phyloP scores from a whole-genome alignment of 2,113 vertebrate genomes.

The Etheostoma cragini region DNA sequence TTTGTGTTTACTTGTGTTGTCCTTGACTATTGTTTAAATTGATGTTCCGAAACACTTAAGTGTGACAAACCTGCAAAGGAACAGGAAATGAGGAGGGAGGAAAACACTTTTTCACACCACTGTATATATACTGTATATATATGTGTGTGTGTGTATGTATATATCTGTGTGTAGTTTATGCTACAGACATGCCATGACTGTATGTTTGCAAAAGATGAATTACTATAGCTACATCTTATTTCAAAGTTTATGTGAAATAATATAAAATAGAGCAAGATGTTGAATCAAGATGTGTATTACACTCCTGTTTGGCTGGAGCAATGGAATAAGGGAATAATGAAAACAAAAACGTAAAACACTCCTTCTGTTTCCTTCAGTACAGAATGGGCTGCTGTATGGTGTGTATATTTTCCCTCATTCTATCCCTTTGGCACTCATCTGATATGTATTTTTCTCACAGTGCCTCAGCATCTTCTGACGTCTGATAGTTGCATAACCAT shows the following conservation, averaged over 20 bases:
- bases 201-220: slow-evolving; percentile 2
- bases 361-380: background rate
- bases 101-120: no score
- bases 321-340: background rate
- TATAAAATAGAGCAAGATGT: background rate
- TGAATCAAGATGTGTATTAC: background rate
- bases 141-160: no score
- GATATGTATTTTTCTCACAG: slow-evolving; percentile 31
- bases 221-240: background rate
- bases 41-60: no score
- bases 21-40: no score
- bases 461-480: slow-evolving; percentile 52
- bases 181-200: background rate
- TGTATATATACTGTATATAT: no score
- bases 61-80: no score
- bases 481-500: slow-evolving; percentile 49
- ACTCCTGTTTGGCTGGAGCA: background rate
- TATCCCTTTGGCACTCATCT: slow-evolving; percentile 19
- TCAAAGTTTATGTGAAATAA: slow-evolving; percentile 2
- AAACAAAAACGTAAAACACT: background rate
- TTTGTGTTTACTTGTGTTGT: no score
- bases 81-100: no score
- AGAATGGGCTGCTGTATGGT: slow-evolving; percentile 66
- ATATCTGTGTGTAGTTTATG: no score
- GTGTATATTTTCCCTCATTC: slow-evolving; percentile 9